phyloP scores from a whole-genome alignment of 2,797 vertebrate species.

The Myripristis jacobus region DNA sequence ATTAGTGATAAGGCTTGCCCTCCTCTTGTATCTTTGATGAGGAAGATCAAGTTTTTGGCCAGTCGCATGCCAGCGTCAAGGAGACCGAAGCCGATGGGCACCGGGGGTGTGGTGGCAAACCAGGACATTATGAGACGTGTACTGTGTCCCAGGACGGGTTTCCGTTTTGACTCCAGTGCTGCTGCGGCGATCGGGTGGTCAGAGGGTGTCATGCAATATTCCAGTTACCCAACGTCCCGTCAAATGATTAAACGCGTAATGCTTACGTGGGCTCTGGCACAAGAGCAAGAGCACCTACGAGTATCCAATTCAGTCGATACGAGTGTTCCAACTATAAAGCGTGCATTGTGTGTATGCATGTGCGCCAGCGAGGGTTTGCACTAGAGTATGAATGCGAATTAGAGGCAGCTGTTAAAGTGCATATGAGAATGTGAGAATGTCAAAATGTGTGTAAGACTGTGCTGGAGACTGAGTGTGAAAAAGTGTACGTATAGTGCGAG shows the following conservation, averaged over 20 bases:
- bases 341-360: background rate
- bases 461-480: background rate
- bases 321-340: background rate
- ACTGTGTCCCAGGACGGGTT: constrained; percentile 13
- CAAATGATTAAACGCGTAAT: constrained; percentile 9
- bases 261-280: background rate
- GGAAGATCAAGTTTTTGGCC: constrained; percentile 62
- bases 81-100: constrained; percentile 19
- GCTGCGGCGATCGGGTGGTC: constrained; percentile 6
- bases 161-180: constrained; percentile 33
- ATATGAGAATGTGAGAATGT: constrained; percentile 8
- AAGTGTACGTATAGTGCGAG: background rate
- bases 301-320: background rate
- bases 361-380: constrained; percentile 9
- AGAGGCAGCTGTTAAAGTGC: background rate
- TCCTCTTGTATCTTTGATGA: constrained; percentile 71
- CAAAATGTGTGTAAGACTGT: constrained; percentile 5
- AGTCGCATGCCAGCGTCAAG: constrained; percentile 22
- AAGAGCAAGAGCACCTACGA: background rate
- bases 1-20: constrained; percentile 72
- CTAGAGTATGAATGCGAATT: constrained; percentile 4
- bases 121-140: constrained; percentile 12
- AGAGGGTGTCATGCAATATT: constrained; percentile 18
- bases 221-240: constrained; percentile 29
- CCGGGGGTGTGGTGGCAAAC: constrained; percentile 31